phyloP scores from a whole-genome alignment of 2,888 invertebrate species.

The Sinodicranocentrus sp. region DNA sequence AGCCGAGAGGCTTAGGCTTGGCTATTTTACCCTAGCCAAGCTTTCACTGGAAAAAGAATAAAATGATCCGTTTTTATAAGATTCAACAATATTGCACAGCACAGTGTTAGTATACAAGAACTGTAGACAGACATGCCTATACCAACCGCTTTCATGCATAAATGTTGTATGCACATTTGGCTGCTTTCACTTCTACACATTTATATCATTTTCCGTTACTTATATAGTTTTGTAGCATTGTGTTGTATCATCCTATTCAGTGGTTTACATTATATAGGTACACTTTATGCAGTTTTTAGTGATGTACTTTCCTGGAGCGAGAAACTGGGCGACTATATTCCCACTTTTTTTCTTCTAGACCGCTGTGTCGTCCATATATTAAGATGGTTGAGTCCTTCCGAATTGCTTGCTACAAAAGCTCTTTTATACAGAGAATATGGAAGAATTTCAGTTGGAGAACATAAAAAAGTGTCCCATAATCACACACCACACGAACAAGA shows the following conservation, averaged over 20 bases:
- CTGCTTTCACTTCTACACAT: not conserved
- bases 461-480: conserved; percentile 70
- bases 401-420: not conserved
- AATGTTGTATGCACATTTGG: conserved; percentile 48
- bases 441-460: conserved; percentile 47
- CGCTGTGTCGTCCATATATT: not conserved
- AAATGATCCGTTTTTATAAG: conserved; percentile 69
- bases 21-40: conserved; percentile 43
- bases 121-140: conserved; percentile 16
- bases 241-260: not conserved
- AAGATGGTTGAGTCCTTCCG: not conserved
- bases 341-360: not conserved
- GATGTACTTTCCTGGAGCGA: conserved; percentile 10
- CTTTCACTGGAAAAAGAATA: conserved; percentile 56
- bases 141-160: conserved; percentile 32
- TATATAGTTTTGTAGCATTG: no score
- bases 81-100: conserved; percentile 64
- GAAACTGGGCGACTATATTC: conserved; percentile 11
- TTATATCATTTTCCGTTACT: not conserved
- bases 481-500: conserved; percentile 60
- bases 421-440: conserved; percentile 27
- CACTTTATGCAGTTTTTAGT: conserved; percentile 29
- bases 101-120: conserved; percentile 17
- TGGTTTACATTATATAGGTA: conserved; percentile 1
- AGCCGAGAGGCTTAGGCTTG: conserved; percentile 62